Evolutionary conservation across 2,113 vertebrate species (phyloP).

Genomic region (Gorilla gorilla): DNA sequence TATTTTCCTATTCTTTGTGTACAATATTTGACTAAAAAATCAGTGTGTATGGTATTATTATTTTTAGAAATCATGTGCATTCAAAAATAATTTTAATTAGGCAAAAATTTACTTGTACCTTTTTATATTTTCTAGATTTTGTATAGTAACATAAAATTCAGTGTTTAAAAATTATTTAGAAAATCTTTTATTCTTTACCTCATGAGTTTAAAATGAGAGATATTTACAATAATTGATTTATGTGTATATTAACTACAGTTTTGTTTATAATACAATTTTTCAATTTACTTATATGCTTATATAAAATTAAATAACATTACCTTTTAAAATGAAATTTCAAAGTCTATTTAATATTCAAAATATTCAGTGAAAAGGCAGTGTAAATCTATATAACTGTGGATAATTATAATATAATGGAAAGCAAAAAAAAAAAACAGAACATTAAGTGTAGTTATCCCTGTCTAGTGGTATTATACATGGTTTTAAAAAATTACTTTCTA

Average conservation of each 20-base stretch:
- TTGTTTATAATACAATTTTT: neutral
- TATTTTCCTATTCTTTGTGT: neutral
- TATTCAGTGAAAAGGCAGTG: neutral
- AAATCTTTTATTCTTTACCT: neutral
- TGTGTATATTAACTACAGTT: neutral
- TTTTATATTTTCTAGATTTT: neutral
- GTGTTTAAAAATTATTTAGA: neutral
- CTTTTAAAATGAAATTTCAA: constrained; percentile 18
- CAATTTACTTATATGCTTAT: neutral
- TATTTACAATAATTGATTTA: neutral
- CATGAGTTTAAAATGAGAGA: neutral
- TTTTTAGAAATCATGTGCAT: neutral
- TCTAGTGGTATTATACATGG: neutral
- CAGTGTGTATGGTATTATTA: neutral
- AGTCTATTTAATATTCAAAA: neutral
- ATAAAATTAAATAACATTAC: neutral
- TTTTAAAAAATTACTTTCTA: neutral
- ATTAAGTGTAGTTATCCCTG: neutral
- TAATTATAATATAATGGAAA: neutral
- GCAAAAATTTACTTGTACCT: neutral
- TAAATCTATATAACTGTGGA: neutral
- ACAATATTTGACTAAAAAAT: neutral
- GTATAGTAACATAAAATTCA: neutral
- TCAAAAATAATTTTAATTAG: neutral
- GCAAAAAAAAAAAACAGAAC: neutral